Conservation (phyloP, 2,888 invertebrate species). For the Steinernema carpocapsae region DNA sequence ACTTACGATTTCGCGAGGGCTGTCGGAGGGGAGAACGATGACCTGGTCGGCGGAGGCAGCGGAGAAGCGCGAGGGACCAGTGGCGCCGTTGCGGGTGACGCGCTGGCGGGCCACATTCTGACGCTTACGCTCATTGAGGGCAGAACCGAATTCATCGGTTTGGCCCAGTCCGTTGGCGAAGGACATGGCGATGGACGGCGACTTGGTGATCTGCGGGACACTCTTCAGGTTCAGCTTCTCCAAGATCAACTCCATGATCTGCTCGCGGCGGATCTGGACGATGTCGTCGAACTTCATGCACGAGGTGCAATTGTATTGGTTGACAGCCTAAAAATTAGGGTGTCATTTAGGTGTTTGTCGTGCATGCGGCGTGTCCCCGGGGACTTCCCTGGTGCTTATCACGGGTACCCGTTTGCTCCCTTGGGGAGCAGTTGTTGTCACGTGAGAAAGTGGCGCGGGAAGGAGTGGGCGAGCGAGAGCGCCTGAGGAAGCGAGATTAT, state of each 20-base stretch:
- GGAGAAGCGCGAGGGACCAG: not conserved
- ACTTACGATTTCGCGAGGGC: not conserved
- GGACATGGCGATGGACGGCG: not conserved
- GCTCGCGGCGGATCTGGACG: constrained; percentile 20
- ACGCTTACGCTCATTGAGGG: not conserved
- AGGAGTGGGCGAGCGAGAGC: constrained; percentile 23
- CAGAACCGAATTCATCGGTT: not conserved
- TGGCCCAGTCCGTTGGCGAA: not conserved
- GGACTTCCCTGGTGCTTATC: not conserved
- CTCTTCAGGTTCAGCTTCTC: constrained; percentile 5
- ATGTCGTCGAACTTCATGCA: constrained; percentile 26
- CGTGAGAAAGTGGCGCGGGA: constrained; percentile 23
- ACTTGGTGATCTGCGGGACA: constrained; percentile 13
- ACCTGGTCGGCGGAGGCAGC: not conserved
- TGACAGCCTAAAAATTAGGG: not conserved
- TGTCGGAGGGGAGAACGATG: not conserved
- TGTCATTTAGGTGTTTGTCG: not conserved
- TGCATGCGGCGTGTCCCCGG: not conserved
- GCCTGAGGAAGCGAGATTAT: constrained; percentile 7
- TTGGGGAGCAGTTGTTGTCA: not conserved
- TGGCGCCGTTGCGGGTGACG: constrained; percentile 6
- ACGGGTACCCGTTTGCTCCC: not conserved
- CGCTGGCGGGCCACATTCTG: not conserved
- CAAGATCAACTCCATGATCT: constrained; percentile 30
- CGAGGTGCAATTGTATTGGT: constrained; percentile 3